Percentiles rank a stretch among this genome's conserved stretches.
Evolutionary conservation across 2,113 vertebrate species (phyloP).

Genomic region (Dicaeum eximium): DNA sequence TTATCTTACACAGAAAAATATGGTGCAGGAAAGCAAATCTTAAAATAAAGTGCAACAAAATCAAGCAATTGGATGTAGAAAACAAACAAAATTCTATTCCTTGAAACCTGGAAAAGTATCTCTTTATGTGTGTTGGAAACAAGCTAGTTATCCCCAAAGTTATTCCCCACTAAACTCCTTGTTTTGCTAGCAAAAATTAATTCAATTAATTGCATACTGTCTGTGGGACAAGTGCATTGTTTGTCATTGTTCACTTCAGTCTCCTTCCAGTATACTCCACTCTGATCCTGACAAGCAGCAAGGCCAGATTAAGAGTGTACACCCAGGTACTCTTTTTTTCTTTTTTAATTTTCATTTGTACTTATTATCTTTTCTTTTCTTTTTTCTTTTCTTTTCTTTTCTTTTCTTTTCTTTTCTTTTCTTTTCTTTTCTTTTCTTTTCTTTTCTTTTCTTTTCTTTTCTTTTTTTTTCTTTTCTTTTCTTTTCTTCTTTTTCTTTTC

Average conservation of each 20-base stretch:
- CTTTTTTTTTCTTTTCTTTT: not conserved
- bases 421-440: not conserved
- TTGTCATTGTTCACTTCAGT: not conserved
- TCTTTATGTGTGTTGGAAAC: not conserved
- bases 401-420: not conserved
- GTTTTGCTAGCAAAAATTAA: not conserved
- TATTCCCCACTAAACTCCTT: not conserved
- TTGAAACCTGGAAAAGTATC: not conserved
- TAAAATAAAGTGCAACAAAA: not conserved
- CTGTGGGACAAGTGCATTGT: not conserved
- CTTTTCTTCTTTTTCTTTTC: not conserved
- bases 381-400: not conserved
- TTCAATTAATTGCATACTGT: not conserved
- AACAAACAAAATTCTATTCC: not conserved
- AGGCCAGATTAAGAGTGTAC: not conserved
- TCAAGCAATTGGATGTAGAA: not conserved
- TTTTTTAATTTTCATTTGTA: not conserved
- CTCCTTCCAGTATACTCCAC: not conserved
- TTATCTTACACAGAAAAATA: not conserved
- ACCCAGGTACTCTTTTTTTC: not conserved
- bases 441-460: not conserved
- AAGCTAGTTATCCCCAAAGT: not conserved
- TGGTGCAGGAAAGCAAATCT: not conserved
- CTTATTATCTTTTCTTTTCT: not conserved
- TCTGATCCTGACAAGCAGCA: not conserved